Percentiles rank a stretch among this genome's conserved stretches.
phyloP scores from a whole-genome alignment of 2,113 vertebrate species.

The Riparia riparia region DNA sequence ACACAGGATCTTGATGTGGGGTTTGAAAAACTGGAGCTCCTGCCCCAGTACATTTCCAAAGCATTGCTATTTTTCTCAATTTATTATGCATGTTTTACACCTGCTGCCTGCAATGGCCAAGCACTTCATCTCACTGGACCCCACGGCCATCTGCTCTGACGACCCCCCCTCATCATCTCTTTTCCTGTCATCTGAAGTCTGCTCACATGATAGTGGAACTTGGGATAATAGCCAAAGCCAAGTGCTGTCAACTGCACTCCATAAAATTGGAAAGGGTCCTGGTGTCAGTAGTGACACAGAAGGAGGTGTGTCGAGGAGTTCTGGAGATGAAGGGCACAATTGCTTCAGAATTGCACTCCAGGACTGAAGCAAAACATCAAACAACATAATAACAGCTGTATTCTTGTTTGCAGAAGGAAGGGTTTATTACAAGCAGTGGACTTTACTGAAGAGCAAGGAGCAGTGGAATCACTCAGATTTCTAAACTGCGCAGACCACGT shows the following conservation, averaged over 20 bases:
- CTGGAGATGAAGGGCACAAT: neutral
- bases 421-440: neutral
- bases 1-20: neutral
- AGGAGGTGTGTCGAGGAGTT: neutral
- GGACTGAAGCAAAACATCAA: neutral
- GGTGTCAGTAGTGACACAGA: neutral
- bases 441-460: neutral
- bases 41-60: neutral
- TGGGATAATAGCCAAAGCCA: neutral
- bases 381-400: neutral
- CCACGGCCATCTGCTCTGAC: neutral
- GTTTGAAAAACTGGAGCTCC: neutral
- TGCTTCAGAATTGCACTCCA: neutral
- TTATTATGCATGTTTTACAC: accelerated
- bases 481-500: accelerated
- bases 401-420: neutral
- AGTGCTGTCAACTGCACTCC: neutral
- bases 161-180: neutral
- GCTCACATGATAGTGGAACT: neutral
- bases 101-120: neutral
- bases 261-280: neutral
- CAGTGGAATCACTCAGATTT: accelerated
- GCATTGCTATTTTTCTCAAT: neutral
- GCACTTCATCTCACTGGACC: neutral
- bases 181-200: neutral